Evolutionary conservation across 2,113 vertebrate genomes (phyloP).

Genomic region (Gasterosteus nipponicus): DNA sequence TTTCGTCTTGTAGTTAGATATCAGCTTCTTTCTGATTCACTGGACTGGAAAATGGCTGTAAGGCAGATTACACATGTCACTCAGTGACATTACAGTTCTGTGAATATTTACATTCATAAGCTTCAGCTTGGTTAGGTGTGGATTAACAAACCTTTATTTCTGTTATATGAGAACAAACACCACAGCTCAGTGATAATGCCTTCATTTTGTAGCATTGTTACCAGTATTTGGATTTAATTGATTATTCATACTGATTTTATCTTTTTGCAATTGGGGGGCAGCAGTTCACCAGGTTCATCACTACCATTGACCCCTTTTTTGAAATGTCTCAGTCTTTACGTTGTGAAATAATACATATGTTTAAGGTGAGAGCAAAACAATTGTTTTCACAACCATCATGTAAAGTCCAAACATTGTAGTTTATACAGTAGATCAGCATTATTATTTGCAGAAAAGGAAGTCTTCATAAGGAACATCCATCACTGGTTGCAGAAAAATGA

Average conservation of each 20-base stretch:
- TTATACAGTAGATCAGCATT: conserved; percentile 35
- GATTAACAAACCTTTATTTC: not conserved
- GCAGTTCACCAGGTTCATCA: not conserved
- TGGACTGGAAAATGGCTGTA: conserved; percentile 57
- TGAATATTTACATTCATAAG: conserved; percentile 18
- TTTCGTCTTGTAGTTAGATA: conserved; percentile 67
- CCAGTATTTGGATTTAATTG: not conserved
- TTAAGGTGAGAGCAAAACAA: not conserved
- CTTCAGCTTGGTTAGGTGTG: not conserved
- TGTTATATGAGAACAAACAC: not conserved
- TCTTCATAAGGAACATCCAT: conserved; percentile 48
- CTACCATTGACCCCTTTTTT: not conserved
- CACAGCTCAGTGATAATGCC: not conserved
- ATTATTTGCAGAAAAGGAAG: conserved; percentile 37
- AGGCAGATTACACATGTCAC: conserved; percentile 43
- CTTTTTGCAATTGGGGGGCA: not conserved
- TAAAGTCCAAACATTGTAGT: conserved; percentile 36
- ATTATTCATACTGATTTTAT: not conserved
- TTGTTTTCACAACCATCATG: not conserved
- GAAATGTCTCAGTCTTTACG: not conserved
- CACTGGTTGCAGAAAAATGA: conserved; percentile 59
- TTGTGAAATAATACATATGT: not conserved
- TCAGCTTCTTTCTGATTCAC: conserved; percentile 67
- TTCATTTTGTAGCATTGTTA: not conserved
- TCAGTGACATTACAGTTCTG: conserved; percentile 18